Evolutionary conservation across 2,888 invertebrate species (phyloP).

Genomic region (Drosophila engyochracea): DNA sequence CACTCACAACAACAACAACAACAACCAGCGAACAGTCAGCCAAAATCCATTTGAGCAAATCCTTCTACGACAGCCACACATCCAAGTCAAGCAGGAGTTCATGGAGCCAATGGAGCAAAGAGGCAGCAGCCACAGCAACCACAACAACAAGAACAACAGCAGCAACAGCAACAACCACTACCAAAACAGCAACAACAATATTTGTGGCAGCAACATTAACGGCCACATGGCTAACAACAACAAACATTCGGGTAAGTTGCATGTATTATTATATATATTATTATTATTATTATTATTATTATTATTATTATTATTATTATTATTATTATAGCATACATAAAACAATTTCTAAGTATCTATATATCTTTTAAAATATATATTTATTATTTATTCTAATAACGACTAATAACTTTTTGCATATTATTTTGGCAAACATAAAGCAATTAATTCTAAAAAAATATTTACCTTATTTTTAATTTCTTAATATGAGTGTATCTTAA

Average conservation of each 20-base stretch:
- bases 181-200: conserved; percentile 23
- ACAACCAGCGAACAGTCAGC: conserved; percentile 20
- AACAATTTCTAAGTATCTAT: not conserved
- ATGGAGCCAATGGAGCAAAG: conserved; percentile 60
- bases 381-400: no score
- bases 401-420: no score
- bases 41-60: conserved; percentile 46
- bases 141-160: not conserved
- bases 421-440: not conserved
- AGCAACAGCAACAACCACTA: conserved; percentile 7
- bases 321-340: no score
- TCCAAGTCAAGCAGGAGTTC: conserved; percentile 80
- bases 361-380: not conserved
- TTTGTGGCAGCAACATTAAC: conserved; percentile 6
- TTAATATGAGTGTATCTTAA: not conserved
- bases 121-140: conserved; percentile 4
- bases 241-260: conserved; percentile 21
- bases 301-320: no score
- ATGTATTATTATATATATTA: no score
- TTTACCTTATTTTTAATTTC: not conserved
- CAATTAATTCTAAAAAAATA: not conserved
- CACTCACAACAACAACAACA: conserved; percentile 16
- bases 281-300: no score
- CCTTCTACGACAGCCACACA: conserved; percentile 66
- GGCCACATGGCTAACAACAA: conserved; percentile 11